phyloP scores from a whole-genome alignment of 2,113 vertebrate species.

The Scartelaos histophorus region DNA sequence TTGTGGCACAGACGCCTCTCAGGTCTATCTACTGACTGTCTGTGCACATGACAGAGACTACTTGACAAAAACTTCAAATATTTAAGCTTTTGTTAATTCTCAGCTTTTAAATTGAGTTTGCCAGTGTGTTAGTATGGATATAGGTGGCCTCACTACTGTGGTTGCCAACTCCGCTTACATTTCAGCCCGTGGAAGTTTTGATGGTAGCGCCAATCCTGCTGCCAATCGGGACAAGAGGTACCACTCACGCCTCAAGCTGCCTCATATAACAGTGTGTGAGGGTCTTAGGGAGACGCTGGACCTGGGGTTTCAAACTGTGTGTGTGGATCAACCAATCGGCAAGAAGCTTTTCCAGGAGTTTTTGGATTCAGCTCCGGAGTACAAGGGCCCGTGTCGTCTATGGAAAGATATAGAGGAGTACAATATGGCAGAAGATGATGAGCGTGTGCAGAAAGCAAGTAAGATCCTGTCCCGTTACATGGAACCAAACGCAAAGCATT shows the following conservation, averaged over 20 bases:
- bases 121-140: slow-evolving; percentile 69
- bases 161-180: slow-evolving; percentile 82
- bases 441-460: slow-evolving; percentile 67
- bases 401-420: slow-evolving; percentile 80
- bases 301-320: slow-evolving; percentile 71
- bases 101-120: neutral
- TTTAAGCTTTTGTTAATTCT: neutral
- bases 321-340: slow-evolving; percentile 78
- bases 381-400: slow-evolving; percentile 69
- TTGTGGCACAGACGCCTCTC: slow-evolving; percentile 30
- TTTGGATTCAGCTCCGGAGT: slow-evolving; percentile 67
- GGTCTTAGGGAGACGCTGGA: slow-evolving; percentile 72
- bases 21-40: slow-evolving; percentile 24
- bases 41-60: slow-evolving; percentile 6
- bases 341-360: slow-evolving; percentile 79
- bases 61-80: neutral
- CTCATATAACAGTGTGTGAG: slow-evolving; percentile 78
- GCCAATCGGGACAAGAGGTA: slow-evolving; percentile 77
- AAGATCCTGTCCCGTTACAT: slow-evolving; percentile 74
- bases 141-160: slow-evolving; percentile 76
- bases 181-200: slow-evolving; percentile 76
- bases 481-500: slow-evolving; percentile 72
- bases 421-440: slow-evolving; percentile 74
- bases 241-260: slow-evolving; percentile 75
- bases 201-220: slow-evolving; percentile 69